Evolutionary conservation across 2,797 vertebrate genomes (phyloP).

Genomic region (Ciconia nigra): DNA sequence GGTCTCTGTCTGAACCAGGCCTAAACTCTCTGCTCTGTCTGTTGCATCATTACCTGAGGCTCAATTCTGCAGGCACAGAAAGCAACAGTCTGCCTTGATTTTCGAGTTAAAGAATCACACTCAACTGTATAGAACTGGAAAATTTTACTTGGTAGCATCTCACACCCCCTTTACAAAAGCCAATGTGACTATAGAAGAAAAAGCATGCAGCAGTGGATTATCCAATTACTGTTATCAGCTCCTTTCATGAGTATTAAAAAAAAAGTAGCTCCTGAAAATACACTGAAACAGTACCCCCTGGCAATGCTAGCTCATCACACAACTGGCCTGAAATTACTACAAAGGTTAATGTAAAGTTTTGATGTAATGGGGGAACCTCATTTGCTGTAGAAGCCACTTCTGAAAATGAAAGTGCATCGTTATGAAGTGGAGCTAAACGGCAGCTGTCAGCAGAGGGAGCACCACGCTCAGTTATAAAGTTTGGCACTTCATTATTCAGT

Average conservation of each 20-base stretch:
- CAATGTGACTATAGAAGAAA: fast-evolving
- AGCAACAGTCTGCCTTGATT: not conserved
- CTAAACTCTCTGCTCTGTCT: not conserved
- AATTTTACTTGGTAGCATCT: not conserved
- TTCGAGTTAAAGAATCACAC: not conserved
- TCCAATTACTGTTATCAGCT: too few species aligned
- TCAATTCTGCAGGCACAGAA: not conserved
- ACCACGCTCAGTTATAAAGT: not conserved
- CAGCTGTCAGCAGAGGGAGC: conserved; percentile 38
- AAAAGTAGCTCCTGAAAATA: not conserved
- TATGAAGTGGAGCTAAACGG: not conserved
- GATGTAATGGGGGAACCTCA: fast-evolving
- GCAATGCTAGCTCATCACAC: not conserved
- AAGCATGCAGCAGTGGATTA: not conserved
- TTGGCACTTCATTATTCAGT: fast-evolving
- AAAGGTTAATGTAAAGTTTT: not conserved
- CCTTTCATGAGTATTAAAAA: not conserved
- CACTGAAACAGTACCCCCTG: not conserved
- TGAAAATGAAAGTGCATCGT: fast-evolving
- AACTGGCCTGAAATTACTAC: not conserved
- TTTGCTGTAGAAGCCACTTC: not conserved
- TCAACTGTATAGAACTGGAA: fast-evolving
- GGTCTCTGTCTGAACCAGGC: not conserved
- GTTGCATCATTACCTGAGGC: not conserved
- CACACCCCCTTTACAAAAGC: not conserved